Evolutionary conservation across 2,797 vertebrate species (phyloP).

Genomic region (Gorsachius magnificus): DNA sequence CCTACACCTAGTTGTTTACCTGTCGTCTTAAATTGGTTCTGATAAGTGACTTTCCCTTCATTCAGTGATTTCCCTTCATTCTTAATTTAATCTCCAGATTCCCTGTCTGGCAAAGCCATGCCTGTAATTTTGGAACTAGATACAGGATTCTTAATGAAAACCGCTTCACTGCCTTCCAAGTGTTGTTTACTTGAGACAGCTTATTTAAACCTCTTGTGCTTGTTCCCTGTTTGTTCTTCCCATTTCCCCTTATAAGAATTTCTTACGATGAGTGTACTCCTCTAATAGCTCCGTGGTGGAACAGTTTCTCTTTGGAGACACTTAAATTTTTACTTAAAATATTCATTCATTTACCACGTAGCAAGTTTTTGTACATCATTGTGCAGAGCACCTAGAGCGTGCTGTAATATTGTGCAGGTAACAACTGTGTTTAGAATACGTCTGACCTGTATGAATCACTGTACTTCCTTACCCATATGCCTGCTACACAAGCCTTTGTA

Average conservation of each 20-base stretch:
- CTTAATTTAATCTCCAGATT: not conserved
- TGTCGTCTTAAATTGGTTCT: not conserved
- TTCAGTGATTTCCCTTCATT: not conserved
- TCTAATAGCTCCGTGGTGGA: not conserved
- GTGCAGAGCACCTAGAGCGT: not conserved
- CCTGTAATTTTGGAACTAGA: not conserved
- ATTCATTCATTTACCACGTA: not conserved
- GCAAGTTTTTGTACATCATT: not conserved
- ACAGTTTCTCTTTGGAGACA: not conserved
- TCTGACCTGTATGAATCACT: not conserved
- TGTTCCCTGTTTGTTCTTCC: not conserved
- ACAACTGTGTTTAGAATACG: not conserved
- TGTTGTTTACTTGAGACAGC: not conserved
- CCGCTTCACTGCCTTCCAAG: not conserved
- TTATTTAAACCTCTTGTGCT: rapidly evolving
- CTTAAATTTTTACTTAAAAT: not conserved
- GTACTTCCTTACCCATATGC: not conserved
- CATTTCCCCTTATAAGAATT: not conserved
- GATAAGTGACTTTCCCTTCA: not conserved
- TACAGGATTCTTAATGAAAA: not conserved
- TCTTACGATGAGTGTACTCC: not conserved
- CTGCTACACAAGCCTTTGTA: not conserved
- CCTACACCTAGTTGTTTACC: not conserved
- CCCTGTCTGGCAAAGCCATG: not conserved
- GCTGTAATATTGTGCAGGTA: not conserved